Evolutionary conservation across 2,888 invertebrate genomes (phyloP).

Genomic region (Troides helena): DNA sequence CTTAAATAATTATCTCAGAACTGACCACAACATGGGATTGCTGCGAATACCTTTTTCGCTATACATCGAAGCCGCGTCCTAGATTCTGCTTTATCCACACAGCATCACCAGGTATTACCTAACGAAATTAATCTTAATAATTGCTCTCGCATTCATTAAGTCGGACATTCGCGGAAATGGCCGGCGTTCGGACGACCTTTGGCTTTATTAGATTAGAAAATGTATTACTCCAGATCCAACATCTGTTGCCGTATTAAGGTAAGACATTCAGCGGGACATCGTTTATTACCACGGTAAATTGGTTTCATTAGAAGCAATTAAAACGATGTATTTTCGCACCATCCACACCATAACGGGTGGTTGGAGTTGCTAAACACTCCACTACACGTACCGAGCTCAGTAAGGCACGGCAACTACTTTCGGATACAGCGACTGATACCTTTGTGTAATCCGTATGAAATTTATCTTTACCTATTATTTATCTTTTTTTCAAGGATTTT

Average conservation of each 20-base stretch:
- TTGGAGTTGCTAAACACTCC: constrained; percentile 7
- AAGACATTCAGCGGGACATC: constrained; percentile 8
- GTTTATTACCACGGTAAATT: constrained; percentile 20
- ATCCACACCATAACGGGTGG: constrained; percentile 16
- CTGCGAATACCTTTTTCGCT: too few species aligned
- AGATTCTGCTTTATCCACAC: too few species aligned
- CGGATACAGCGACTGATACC: neutral
- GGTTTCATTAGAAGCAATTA: constrained; percentile 25
- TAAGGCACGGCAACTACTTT: neutral
- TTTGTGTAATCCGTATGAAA: neutral
- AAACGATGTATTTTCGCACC: constrained; percentile 23
- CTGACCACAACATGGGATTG: too few species aligned
- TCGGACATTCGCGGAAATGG: constrained; percentile 19
- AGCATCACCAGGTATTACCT: too few species aligned
- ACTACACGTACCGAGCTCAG: neutral
- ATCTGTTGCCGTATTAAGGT: constrained; percentile 20
- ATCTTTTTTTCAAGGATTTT: too few species aligned
- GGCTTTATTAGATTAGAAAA: constrained; percentile 22
- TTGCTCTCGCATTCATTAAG: constrained; percentile 16
- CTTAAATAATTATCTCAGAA: too few species aligned
- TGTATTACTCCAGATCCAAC: constrained; percentile 24
- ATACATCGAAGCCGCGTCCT: too few species aligned
- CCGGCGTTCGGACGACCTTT: constrained; percentile 19
- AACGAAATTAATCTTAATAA: constrained; percentile 20
- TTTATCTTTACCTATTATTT: too few species aligned